Evolutionary conservation across 37 sponge, comb jelly and placozoan species (phyloP).

Genomic region (Spongilla lacustris): DNA sequence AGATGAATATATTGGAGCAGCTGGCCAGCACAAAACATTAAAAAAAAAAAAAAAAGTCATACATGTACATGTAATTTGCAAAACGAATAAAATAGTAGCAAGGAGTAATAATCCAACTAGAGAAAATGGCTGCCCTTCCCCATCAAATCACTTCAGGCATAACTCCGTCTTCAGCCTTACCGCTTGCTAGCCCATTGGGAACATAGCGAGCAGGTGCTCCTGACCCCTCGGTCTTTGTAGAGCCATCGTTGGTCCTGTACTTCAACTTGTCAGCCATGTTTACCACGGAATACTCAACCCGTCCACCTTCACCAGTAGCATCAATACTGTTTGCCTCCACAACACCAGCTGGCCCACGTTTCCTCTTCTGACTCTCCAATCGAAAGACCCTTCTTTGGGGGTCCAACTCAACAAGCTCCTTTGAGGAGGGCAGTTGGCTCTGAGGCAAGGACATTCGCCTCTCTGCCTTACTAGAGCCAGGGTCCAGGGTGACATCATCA

Average conservation of each 20-base stretch:
- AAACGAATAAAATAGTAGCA: too few species aligned
- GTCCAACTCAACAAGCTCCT: constrained; percentile 48
- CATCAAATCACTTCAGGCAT: background rate
- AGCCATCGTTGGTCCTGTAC: constrained; percentile 28
- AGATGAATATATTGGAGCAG: too few species aligned
- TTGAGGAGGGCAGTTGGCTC: background rate
- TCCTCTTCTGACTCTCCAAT: constrained; percentile 13
- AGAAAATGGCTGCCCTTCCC: background rate
- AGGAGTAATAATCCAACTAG: too few species aligned
- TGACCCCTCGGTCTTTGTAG: constrained; percentile 31
- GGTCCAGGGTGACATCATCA: background rate
- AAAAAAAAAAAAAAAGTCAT: too few species aligned
- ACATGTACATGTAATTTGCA: too few species aligned
- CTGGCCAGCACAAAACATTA: too few species aligned
- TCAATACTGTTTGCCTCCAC: constrained; percentile 1
- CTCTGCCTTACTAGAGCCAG: background rate
- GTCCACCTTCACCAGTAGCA: background rate
- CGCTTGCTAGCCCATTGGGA: background rate
- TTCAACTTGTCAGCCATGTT: constrained; percentile 33
- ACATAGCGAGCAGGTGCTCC: constrained; percentile 40
- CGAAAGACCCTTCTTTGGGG: background rate
- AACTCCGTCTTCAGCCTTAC: background rate
- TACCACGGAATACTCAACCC: constrained; percentile 24
- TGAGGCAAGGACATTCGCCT: background rate
- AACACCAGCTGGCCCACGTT: background rate